Conservation (phyloP, 30 jellyfish, hydroid and myxozoan species). For the Pseudorhiza aurosa region DNA sequence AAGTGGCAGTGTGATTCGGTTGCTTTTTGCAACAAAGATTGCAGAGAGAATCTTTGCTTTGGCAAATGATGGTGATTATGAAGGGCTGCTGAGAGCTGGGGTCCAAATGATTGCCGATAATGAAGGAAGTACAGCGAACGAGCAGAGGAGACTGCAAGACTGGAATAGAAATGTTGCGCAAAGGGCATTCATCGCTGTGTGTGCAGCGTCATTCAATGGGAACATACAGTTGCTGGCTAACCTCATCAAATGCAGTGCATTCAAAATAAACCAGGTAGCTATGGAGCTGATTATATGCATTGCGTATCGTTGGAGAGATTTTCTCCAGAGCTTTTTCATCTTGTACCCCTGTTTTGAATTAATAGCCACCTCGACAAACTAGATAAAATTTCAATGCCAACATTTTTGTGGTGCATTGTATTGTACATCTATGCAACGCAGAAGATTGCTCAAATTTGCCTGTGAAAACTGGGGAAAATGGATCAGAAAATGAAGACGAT, state of each 20-base stretch:
- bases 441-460: too few relatives aligned
- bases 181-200: slow-evolving; percentile 53
- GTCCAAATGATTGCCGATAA: slow-evolving; percentile 26
- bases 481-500: too few relatives aligned
- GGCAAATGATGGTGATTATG: slow-evolving; percentile 25
- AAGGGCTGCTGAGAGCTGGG: slow-evolving; percentile 38
- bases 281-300: too few relatives aligned
- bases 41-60: slow-evolving; percentile 19
- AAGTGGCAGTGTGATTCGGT: slow-evolving; percentile 26
- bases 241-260: slow-evolving; percentile 35
- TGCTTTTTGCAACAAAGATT: slow-evolving; percentile 23
- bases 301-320: too few relatives aligned
- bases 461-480: too few relatives aligned
- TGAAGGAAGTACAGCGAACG: slow-evolving; percentile 32
- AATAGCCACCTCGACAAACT: too few relatives aligned
- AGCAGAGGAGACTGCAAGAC: slow-evolving; percentile 6
- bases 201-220: slow-evolving; percentile 55
- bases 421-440: too few relatives aligned
- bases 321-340: too few relatives aligned
- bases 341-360: too few relatives aligned
- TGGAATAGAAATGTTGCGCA: slow-evolving; percentile 43
- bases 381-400: too few relatives aligned
- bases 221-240: slow-evolving; percentile 24
- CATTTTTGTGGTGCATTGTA: too few relatives aligned
- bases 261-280: slow-evolving; percentile 24